phyloP scores from a whole-genome alignment of 2,888 invertebrate species.

The Auanema freiburgensis region DNA sequence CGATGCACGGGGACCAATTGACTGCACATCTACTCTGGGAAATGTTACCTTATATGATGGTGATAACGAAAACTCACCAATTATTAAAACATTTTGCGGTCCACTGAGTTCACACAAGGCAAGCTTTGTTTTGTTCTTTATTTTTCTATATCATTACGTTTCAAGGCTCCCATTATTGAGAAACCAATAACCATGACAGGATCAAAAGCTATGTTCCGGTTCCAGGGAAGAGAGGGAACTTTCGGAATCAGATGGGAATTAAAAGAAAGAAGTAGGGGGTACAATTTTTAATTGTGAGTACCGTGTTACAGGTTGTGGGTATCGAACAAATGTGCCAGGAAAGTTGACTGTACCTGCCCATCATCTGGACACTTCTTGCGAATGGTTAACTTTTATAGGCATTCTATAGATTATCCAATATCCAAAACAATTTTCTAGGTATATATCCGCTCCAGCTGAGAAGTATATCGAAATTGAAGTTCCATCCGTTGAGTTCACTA shows the following conservation, averaged over 20 bases:
- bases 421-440: conserved; percentile 12
- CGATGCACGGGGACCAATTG: conserved; percentile 24
- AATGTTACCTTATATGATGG: conserved; percentile 43
- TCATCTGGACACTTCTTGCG: conserved; percentile 34
- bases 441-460: conserved; percentile 29
- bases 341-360: conserved; percentile 30
- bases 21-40: conserved; percentile 33
- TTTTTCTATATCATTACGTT: background rate
- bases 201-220: conserved; percentile 32
- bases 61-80: conserved; percentile 22
- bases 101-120: conserved; percentile 9
- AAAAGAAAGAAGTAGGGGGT: conserved; percentile 23
- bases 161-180: conserved; percentile 27
- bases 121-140: background rate
- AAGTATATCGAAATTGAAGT: conserved; percentile 45
- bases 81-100: conserved; percentile 42
- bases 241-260: conserved; percentile 35
- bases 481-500: conserved; percentile 32
- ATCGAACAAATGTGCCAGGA: conserved; percentile 34
- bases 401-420: background rate
- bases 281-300: background rate
- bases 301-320: conserved; percentile 33
- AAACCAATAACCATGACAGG: conserved; percentile 41
- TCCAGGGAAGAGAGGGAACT: conserved; percentile 31
- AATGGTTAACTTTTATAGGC: conserved; percentile 22